Conservation (phyloP, 1,140 invertebrate genomes). For the Wasmannia auropunctata region DNA sequence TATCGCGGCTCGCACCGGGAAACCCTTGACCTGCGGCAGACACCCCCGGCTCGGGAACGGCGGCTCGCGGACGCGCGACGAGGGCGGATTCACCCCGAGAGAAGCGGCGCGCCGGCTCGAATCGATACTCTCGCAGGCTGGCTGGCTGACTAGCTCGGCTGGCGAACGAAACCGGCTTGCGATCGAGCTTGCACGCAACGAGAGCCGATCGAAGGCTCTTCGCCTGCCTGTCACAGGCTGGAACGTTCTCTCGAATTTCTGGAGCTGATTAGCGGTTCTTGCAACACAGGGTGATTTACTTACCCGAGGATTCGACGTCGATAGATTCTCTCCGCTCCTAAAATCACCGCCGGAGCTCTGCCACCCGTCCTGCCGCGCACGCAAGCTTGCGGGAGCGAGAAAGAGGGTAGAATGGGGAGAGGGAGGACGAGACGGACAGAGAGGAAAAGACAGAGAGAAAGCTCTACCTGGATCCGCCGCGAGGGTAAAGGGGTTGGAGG, state of each 20-base stretch:
- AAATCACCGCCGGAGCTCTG: constrained; percentile 53
- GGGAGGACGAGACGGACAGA: neutral
- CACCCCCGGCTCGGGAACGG: neutral
- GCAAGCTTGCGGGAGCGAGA: constrained; percentile 48
- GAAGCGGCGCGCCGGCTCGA: constrained; percentile 62
- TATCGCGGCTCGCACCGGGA: neutral
- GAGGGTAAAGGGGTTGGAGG: constrained; percentile 3
- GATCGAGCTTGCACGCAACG: neutral
- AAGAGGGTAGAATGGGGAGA: neutral
- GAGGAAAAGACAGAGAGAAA: constrained; percentile 26
- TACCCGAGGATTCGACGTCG: constrained; percentile 44
- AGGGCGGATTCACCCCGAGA: constrained; percentile 57
- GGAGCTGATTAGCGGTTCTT: neutral
- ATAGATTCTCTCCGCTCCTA: constrained; percentile 27
- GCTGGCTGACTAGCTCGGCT: neutral
- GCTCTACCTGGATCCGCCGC: neutral
- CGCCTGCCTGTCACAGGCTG: neutral
- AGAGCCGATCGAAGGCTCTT: constrained; percentile 2
- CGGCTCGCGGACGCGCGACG: constrained; percentile 5
- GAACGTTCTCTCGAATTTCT: too few species aligned
- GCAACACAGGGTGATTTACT: constrained; percentile 29
- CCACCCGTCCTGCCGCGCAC: constrained; percentile 55
- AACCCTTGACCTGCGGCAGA: neutral
- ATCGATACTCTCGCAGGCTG: constrained; percentile 64
- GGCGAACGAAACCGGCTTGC: constrained; percentile 36